phyloP scores from a whole-genome alignment of 1,140 invertebrate genomes.

The Habropoda laboriosa region DNA sequence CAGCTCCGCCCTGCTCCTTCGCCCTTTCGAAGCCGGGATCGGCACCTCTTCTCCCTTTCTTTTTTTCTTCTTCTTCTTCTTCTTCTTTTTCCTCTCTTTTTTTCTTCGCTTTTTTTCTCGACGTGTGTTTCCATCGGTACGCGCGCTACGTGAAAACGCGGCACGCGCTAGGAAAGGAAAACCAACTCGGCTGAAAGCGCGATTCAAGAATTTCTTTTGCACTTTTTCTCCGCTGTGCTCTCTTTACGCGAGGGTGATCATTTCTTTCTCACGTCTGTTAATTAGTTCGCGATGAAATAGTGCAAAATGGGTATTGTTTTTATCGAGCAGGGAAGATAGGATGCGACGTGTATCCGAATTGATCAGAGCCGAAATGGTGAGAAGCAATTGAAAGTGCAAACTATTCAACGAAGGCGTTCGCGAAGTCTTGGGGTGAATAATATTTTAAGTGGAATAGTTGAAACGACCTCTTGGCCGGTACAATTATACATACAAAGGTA shows the following conservation, averaged over 20 bases:
- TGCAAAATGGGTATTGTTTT: too few relatives aligned
- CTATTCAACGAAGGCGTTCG: neutral
- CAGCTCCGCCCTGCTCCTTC: conserved; percentile 78
- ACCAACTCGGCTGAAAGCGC: neutral
- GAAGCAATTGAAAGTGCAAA: neutral
- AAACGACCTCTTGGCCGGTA: conserved; percentile 22
- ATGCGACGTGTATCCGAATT: too few relatives aligned
- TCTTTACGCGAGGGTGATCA: neutral
- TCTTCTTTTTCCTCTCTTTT: too few relatives aligned
- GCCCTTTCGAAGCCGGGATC: conserved; percentile 58
- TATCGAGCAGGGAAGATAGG: too few relatives aligned
- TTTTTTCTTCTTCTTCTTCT: too few relatives aligned
- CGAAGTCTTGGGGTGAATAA: neutral
- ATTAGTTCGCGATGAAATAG: neutral
- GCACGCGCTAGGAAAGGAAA: neutral
- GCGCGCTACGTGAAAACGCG: conserved; percentile 9
- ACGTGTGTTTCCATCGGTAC: conserved; percentile 34
- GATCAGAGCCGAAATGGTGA: neutral
- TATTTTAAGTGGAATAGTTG: conserved; percentile 41
- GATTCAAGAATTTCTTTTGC: neutral
- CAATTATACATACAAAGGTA: conserved; percentile 39
- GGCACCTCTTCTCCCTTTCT: conserved; percentile 48
- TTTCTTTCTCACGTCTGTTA: neutral
- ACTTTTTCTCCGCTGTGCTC: neutral
- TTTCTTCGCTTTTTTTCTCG: too few relatives aligned